These are phyloP conservation scores for Limnothrissa miodon DNA, from an alignment of 2,113 vertebrate species.

Conservation along the genomic window DNA sequence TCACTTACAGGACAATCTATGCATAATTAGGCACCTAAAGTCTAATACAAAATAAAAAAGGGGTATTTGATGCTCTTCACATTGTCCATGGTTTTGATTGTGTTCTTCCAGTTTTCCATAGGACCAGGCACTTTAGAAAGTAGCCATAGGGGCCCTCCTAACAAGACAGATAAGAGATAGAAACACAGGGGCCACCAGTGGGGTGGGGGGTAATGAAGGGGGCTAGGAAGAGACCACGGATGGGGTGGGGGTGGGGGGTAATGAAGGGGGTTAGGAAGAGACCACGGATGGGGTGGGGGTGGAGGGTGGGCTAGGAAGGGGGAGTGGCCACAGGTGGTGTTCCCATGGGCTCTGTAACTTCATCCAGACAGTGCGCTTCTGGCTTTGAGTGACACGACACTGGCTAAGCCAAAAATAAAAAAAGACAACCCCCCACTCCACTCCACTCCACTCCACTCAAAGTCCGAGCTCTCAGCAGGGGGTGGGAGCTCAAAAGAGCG, in stretches of 20 bases:
- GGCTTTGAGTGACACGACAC: not conserved
- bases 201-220: no score
- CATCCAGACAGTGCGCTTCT: not conserved
- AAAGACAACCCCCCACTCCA: not conserved
- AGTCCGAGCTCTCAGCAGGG: not conserved
- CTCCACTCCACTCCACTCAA: not conserved
- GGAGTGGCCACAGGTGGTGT: not conserved
- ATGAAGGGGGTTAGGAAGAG: no score
- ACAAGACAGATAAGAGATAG: not conserved
- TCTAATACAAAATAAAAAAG: not conserved
- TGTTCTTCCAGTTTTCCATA: slow-evolving; percentile 4
- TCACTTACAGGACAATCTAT: not conserved
- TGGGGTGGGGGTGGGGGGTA: not conserved
- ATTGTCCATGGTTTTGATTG: not conserved
- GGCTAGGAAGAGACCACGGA: no score
- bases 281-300: not conserved
- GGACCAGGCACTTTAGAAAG: not conserved
- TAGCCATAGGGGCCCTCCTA: not conserved
- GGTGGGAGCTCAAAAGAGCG: not conserved
- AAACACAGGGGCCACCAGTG: not conserved
- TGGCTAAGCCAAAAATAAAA: not conserved
- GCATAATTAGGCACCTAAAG: not conserved
- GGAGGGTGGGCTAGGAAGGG: no score
- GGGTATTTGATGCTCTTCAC: not conserved
- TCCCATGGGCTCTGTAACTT: not conserved